phyloP scores from a whole-genome alignment of 2,797 vertebrate genomes.

The Sphaeramia orbicularis region DNA sequence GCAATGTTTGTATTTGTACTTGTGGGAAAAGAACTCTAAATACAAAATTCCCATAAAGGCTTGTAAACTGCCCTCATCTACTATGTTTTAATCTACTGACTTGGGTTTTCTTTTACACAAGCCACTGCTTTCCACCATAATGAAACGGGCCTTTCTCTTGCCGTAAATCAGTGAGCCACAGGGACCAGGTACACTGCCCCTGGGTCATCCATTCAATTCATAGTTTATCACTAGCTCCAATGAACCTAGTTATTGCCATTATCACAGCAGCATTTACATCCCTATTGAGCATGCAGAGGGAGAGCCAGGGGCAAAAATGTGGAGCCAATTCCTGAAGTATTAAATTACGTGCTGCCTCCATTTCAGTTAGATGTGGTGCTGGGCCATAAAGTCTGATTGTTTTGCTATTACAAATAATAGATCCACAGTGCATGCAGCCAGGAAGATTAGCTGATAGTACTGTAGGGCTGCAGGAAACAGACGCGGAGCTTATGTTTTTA shows the following conservation, averaged over 20 bases:
- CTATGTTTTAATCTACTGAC: slow-evolving; percentile 62
- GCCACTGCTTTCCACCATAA: slow-evolving; percentile 67
- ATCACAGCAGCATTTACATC: slow-evolving; percentile 86
- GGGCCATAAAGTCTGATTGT: slow-evolving; percentile 88
- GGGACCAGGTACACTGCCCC: slow-evolving; percentile 69
- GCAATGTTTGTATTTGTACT: slow-evolving; percentile 55
- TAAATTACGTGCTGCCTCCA: slow-evolving; percentile 83
- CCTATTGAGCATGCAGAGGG: slow-evolving; percentile 77
- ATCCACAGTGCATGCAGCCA: slow-evolving; percentile 75
- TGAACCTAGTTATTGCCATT: slow-evolving; percentile 85
- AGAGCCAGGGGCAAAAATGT: slow-evolving; percentile 79
- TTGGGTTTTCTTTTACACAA: slow-evolving; percentile 65
- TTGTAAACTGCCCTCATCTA: slow-evolving; percentile 53
- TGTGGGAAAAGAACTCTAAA: slow-evolving; percentile 55
- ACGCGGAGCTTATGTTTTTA: slow-evolving; percentile 70
- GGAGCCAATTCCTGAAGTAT: slow-evolving; percentile 84
- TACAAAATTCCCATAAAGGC: slow-evolving; percentile 58
- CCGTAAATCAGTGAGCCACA: slow-evolving; percentile 75
- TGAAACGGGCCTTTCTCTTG: slow-evolving; percentile 63
- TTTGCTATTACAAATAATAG: slow-evolving; percentile 89
- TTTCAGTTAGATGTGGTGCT: slow-evolving; percentile 80
- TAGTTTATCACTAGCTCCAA: slow-evolving; percentile 82
- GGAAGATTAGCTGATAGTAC: slow-evolving; percentile 78
- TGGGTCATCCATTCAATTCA: slow-evolving; percentile 81
- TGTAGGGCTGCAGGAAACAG: slow-evolving; percentile 74